Base-by-base conservation (phyloP, 1,140 invertebrate species). In the Brachionus sp. region DNA sequence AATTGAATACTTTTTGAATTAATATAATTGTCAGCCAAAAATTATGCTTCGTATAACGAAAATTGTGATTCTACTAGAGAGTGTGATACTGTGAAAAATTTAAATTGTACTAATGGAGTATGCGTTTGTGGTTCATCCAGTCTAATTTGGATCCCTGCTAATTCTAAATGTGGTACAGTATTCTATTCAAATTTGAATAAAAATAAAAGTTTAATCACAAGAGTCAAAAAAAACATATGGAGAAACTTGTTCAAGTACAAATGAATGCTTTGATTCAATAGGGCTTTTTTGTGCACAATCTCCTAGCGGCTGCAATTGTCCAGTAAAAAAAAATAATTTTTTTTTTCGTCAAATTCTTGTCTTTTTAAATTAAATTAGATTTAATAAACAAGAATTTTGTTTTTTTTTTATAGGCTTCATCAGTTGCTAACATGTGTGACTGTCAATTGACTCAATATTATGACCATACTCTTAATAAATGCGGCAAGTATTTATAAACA, bases 41-140 rank as follows among this genome's bases (percentile, higher is more conserved):
- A 73, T 7, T 73, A 73, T 73, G 68, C 37, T 44, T 42, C 37
- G 5, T 73, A 44, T 39, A 73, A 73, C 16, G 68, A 73, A 19
- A 39, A 37, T 23, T 73, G 68, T 73, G 37, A 42, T 10, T 39
- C 68, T 0, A 39, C n/a, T 39, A 39, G 19, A 37, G 16, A 39
- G n/a, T 73, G 68, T 73, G 68, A 73, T 39, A 37, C 68, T 4
- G 37, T 42, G n/a, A 73, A 73, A 42, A 73, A 42, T 73, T 35
- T 73, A 19, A 73, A 39, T 42, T 73, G 68, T 23, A 42, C 35
- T 9, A 73, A 73, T 42, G 35, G 37, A 37, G 12, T 73, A 44
- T 73, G 68, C 23, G 68, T 39, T 0, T 73, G 68, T 39, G 33
- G 33, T 1, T 39, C 16, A 16, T 37, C 68, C 3, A 73, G 37